Evolutionary conservation across 1,140 invertebrate species (phyloP), one percentile per base, ranked within the genome.

Genomic region (Meloidogyne floridensis): DNA sequence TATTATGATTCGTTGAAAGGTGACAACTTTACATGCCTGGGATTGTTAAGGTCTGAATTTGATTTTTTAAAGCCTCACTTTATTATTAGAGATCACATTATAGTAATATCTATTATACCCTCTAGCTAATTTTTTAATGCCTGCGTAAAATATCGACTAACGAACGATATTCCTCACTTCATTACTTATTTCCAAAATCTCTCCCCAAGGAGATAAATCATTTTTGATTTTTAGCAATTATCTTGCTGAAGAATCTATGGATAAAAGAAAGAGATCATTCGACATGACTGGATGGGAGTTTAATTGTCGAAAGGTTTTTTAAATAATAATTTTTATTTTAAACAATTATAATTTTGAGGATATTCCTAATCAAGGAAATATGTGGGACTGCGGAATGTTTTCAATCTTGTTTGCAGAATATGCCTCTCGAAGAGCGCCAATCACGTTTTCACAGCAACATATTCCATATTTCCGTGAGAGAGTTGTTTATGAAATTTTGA

Each of bases 341-440:
- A 73, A 82, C 15, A 32, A 32, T 32, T 32, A 32, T 20, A 32
- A 32, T 82, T 84, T 88, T 92, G 73, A 78, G 93, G 92, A 93
- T 77, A 95, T 97, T 85, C 97, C 97, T 0, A 94, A 95, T 85
- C 97, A 99, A 91, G 94, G 94, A 93, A 99, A 99, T 91, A 95
- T 95, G n/a, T 95, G 94, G 89, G 97, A 99, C 91, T 99, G 97
- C 91, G 97, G 97, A 4, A 95, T 99, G 91, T 99, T 98, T 91
- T 93, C 95, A 0, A 97, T 96, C 20, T 51, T 75, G 15, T 90
- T 90, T 75, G 88, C 87, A 0, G 96, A 99, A 91, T 97, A 94
- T 90, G 91, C 94, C n/a, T 93, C 93, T 0, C 92, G 95, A 72
- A 93, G 94, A 87, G 94, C 93, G 13, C 72, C 90, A 20, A 91